phyloP scores from a whole-genome alignment of 2,797 vertebrate genomes.

The Erethizon dorsatum region DNA sequence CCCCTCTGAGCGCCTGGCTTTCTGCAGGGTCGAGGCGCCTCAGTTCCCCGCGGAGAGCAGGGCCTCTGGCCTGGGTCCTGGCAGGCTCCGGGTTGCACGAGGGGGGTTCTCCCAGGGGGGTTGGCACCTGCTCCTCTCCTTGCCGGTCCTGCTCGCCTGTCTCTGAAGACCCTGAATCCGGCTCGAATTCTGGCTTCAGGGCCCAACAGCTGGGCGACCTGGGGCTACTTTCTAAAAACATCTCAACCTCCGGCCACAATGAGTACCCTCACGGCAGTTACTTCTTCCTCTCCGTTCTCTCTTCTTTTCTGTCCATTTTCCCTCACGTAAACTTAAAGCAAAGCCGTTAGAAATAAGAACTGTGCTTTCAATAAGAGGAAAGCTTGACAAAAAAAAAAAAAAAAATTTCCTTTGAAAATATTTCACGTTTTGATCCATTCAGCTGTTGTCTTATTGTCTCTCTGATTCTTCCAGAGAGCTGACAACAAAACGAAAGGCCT shows the following conservation, averaged over 20 bases:
- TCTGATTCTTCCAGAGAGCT: not conserved
- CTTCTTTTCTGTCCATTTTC: not conserved
- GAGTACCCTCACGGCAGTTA: not conserved
- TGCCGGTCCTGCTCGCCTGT: not conserved
- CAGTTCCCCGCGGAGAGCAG: not conserved
- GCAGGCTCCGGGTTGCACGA: not conserved
- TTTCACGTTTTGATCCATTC: not conserved
- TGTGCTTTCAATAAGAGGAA: constrained; percentile 15
- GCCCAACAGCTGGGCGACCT: not conserved
- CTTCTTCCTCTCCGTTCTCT: not conserved
- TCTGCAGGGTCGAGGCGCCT: not conserved
- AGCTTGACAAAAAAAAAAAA: not conserved
- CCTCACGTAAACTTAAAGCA: not conserved
- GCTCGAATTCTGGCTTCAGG: not conserved
- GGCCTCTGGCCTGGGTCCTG: not conserved
- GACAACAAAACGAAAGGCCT: not conserved
- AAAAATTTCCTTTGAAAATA: constrained; percentile 45
- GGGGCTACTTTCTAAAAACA: not conserved
- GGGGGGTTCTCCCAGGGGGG: no score
- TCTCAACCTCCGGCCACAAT: not conserved
- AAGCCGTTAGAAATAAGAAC: not conserved
- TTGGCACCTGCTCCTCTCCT: not conserved
- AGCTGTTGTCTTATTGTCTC: not conserved
- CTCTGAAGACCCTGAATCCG: not conserved
- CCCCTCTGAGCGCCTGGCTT: not conserved